phyloP scores from a whole-genome alignment of 1,140 invertebrate species.

The Aricia agestis region DNA sequence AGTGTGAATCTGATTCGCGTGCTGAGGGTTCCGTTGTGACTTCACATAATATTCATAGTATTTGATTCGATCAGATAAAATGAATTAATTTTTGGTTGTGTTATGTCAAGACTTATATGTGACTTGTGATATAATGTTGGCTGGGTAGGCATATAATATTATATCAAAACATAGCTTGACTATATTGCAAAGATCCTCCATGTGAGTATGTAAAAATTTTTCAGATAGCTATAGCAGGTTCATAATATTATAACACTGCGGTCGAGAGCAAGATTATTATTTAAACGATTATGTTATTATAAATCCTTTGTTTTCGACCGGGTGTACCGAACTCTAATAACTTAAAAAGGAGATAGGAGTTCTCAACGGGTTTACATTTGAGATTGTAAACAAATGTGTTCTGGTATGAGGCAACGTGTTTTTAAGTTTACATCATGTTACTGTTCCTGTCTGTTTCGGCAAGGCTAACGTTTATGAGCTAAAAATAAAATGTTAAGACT shows the following conservation, averaged over 20 bases:
- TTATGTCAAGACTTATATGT: no score
- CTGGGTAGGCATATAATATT: no score
- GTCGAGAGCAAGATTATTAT: no score
- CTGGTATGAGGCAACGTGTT: slow-evolving; percentile 43
- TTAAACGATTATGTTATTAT: no score
- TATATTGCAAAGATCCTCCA: no score
- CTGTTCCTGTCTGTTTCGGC: slow-evolving; percentile 16
- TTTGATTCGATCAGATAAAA: background rate
- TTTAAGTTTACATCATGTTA: slow-evolving; percentile 44
- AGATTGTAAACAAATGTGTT: slow-evolving; percentile 23
- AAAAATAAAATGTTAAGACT: background rate
- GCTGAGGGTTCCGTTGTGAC: background rate
- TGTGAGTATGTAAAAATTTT: no score
- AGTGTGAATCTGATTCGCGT: background rate
- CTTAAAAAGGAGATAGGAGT: background rate
- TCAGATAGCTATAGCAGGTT: no score
- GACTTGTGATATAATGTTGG: no score
- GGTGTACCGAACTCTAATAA: no score
- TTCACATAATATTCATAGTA: background rate
- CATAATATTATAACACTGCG: no score
- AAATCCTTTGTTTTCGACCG: no score
- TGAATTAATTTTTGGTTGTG: background rate
- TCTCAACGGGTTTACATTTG: slow-evolving; percentile 2
- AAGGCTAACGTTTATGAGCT: slow-evolving; percentile 15
- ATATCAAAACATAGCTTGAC: no score